Evolutionary conservation across 2,888 invertebrate species (phyloP), one percentile per base, ranked within the genome.

Genomic region (Troilus luridus): DNA sequence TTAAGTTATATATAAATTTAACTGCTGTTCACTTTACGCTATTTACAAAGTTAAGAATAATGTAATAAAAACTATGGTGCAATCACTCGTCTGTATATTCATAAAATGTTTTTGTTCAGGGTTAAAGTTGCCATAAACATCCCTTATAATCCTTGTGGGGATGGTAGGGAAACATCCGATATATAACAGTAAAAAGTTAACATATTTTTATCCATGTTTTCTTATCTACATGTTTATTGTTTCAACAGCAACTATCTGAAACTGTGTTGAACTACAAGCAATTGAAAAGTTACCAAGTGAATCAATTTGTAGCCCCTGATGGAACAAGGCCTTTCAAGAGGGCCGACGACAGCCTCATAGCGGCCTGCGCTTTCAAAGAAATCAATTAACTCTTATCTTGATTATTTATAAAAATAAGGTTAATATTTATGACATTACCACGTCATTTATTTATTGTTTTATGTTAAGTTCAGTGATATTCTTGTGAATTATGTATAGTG

Each of bases 291-390:
- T 97, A 96, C 93, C 97, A 98, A 95, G 96, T 98, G 19, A 98
- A 98, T 94, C 95, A 96, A 93, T 98, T 96, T 94, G 94, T 96
- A 3, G 96, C 97, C 91, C 94, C 95, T 8, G 97, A 97, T 93
- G 97, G 97, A 11, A 95, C 95, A 0, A 96, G 95, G 93, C 97
- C 97, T 54, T 98, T 98, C 94, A 96, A 95, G 0, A 94, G 95
- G 90, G 98, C 98, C 0, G 96, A 97, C 0, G 97, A 98, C 93
- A 95, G 96, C 58, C 97, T 97, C 95, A 94, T 96, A 93, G 97
- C 96, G 0, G 94, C 97, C 91, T 97, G 97, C 5, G 97, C 97
- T 93, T 98, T 97, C 97, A 98, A 97, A 94, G 94, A 95, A 88
- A 93, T 95, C 89, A 91, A 85, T 91, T 58, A 19, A n/a, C 8